Conservation (phyloP, 2,113 vertebrate genomes). For the Myodes glareolus region DNA sequence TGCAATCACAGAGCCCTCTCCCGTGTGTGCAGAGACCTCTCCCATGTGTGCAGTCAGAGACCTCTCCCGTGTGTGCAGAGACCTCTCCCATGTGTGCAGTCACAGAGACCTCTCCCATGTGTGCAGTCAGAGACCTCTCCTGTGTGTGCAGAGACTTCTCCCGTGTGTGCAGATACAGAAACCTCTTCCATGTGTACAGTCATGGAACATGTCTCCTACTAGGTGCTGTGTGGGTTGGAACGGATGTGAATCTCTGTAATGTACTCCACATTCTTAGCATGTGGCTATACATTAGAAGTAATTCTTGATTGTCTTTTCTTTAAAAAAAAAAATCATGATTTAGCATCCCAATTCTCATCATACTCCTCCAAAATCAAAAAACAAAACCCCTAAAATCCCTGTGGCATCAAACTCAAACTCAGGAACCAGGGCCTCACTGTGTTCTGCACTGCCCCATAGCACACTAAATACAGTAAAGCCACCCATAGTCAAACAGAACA, state of each 20-base stretch:
- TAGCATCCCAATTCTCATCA: neutral
- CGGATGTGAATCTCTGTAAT: neutral
- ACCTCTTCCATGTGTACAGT: no score
- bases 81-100: neutral
- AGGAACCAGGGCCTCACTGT: neutral
- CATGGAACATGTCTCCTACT: neutral
- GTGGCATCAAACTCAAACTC: neutral
- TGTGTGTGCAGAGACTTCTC: no score
- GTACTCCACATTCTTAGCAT: neutral
- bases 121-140: no score
- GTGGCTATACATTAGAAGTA: constrained; percentile 32
- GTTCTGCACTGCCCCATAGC: neutral
- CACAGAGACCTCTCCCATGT: neutral
- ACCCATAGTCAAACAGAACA: neutral
- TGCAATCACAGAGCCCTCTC: neutral
- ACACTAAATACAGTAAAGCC: constrained; percentile 36
- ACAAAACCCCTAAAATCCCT: neutral
- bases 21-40: no score
- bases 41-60: no score
- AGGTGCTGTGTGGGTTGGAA: neutral
- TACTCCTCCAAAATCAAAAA: neutral
- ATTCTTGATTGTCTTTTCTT: neutral
- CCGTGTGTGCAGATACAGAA: no score
- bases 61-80: neutral
- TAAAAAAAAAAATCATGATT: neutral